Percentiles rank a stretch among this genome's conserved stretches.
These are phyloP conservation scores for Ifrita kowaldi DNA, from an alignment of 2,113 vertebrate species.

Conservation along the genomic window DNA sequence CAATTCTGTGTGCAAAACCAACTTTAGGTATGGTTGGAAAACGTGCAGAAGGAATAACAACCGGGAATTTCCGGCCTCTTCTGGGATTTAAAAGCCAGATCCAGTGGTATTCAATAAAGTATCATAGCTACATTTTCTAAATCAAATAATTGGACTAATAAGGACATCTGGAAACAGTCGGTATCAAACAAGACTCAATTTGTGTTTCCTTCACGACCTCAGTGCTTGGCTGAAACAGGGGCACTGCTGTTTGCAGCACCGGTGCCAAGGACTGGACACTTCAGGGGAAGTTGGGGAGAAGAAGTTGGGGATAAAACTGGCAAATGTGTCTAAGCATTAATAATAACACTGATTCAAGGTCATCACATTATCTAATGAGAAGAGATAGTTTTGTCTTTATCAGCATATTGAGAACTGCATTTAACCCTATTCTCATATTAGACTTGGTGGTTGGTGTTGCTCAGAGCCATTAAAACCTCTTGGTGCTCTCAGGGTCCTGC, in stretches of 20 bases:
- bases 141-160: slow-evolving; percentile 30
- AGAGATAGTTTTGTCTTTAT: neutral
- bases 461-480: neutral
- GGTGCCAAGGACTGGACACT: neutral
- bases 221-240: neutral
- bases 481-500: neutral
- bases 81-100: neutral
- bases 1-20: neutral
- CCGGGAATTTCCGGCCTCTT: neutral
- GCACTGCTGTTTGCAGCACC: neutral
- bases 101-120: neutral
- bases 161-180: neutral
- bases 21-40: neutral
- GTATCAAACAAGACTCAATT: neutral
- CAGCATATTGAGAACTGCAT: neutral
- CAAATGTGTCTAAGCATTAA: neutral
- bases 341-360: neutral
- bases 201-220: neutral
- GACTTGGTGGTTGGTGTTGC: neutral
- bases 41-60: neutral
- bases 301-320: neutral
- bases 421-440: neutral
- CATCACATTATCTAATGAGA: neutral
- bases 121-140: neutral
- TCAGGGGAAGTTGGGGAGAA: neutral